These are phyloP conservation scores for Drosophila neonasuta DNA, from an alignment of 2,888 invertebrate genomes.

Conservation along the genomic window DNA sequence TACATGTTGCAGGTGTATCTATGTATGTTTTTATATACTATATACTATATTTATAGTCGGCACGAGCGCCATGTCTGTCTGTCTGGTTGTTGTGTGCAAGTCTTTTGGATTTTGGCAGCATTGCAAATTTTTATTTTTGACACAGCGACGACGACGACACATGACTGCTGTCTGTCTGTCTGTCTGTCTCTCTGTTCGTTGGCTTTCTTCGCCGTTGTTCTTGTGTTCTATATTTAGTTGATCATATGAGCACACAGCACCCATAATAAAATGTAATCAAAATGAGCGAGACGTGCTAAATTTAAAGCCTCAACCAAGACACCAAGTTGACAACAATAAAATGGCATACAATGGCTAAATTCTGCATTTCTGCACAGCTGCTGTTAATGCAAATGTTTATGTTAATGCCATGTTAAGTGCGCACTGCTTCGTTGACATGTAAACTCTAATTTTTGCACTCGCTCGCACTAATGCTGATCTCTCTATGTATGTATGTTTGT, in stretches of 20 bases:
- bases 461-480: conserved; percentile 10
- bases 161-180: conserved; percentile 38
- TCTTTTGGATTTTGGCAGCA: conserved; percentile 51
- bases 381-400: conserved; percentile 26
- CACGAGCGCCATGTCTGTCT: conserved; percentile 46
- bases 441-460: conserved; percentile 40
- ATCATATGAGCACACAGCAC: conserved; percentile 36
- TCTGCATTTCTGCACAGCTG: conserved; percentile 6
- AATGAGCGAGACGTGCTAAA: conserved; percentile 27
- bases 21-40: background rate
- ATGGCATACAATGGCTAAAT: conserved; percentile 8
- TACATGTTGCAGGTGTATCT: conserved; percentile 2
- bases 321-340: conserved; percentile 17
- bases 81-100: conserved; percentile 6
- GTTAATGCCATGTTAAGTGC: conserved; percentile 39
- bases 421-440: conserved; percentile 13
- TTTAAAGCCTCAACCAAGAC: conserved; percentile 24
- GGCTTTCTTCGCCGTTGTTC: background rate
- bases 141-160: conserved; percentile 37
- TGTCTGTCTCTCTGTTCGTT: background rate
- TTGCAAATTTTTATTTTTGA: conserved; percentile 59
- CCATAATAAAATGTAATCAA: conserved; percentile 30
- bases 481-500: conserved; percentile 17
- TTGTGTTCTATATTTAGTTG: conserved; percentile 37
- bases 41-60: conserved; percentile 30